Evolutionary conservation across 2,113 vertebrate species (phyloP).

Genomic region (Romanogobio albipinnatus): DNA sequence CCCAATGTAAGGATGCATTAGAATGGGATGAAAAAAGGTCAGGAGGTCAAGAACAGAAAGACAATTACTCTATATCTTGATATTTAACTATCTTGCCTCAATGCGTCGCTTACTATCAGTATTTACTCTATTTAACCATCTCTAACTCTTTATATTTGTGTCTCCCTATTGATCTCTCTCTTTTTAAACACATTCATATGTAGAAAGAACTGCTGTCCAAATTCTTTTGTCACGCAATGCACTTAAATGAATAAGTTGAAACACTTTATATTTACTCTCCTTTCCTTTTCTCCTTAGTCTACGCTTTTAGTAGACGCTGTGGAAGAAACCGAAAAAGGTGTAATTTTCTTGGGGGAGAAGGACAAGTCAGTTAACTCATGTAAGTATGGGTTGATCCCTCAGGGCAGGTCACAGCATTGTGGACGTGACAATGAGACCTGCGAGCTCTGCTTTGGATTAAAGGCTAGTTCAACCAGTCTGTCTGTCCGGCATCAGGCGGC

Average conservation of each 20-base stretch:
- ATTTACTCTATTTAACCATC: conserved; percentile 1
- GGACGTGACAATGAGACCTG: conserved; percentile 45
- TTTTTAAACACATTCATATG: not conserved
- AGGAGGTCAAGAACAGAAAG: conserved; percentile 31
- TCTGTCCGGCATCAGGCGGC: conserved; percentile 37
- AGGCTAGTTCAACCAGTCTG: conserved; percentile 68
- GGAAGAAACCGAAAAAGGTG: not conserved
- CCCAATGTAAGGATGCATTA: conserved; percentile 8
- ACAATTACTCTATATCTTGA: conserved; percentile 21
- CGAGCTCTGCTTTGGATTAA: conserved; percentile 23
- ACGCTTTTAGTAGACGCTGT: not conserved
- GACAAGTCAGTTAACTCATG: conserved; percentile 29
- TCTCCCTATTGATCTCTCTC: not conserved
- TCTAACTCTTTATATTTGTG: conserved; percentile 6
- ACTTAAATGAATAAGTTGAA: not conserved
- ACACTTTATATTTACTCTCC: not conserved
- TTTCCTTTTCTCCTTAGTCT: not conserved
- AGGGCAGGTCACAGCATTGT: conserved; percentile 46
- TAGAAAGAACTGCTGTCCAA: not conserved
- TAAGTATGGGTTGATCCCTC: conserved; percentile 26
- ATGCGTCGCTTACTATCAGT: not conserved
- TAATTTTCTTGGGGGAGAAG: conserved; percentile 18
- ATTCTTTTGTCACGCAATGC: not conserved
- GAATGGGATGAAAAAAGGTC: conserved; percentile 42
- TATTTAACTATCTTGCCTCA: conserved; percentile 36